phyloP scores from a whole-genome alignment of 2,797 vertebrate species.

The Enteromius argenteus region DNA sequence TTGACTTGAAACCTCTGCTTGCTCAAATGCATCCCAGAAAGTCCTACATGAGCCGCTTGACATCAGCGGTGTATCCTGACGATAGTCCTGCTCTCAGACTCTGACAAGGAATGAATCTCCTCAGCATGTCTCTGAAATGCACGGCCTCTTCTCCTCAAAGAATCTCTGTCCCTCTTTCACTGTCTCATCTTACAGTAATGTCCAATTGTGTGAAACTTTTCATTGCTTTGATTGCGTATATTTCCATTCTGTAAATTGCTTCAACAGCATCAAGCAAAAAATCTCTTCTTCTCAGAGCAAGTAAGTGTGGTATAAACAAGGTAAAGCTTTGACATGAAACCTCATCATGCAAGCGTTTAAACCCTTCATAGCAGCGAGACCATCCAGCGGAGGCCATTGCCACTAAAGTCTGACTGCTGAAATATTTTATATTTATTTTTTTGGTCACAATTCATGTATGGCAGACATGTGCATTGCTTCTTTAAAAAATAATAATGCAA shows the following conservation, averaged over 20 bases:
- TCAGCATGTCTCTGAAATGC: constrained; percentile 55
- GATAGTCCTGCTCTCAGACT: not conserved
- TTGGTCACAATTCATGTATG: constrained; percentile 49
- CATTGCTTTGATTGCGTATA: constrained; percentile 71
- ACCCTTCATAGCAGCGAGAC: constrained; percentile 83
- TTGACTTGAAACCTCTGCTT: constrained; percentile 43
- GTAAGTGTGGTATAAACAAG: constrained; percentile 88
- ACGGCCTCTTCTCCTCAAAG: constrained; percentile 39
- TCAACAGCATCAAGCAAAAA: constrained; percentile 99
- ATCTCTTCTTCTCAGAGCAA: constrained; percentile 93
- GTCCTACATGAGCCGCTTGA: not conserved
- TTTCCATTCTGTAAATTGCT: constrained; percentile 87
- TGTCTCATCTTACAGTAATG: not conserved
- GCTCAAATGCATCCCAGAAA: constrained; percentile 20
- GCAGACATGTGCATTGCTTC: constrained; percentile 74
- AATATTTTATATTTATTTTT: constrained; percentile 25
- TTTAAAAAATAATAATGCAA: constrained; percentile 54
- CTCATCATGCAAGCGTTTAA: constrained; percentile 85
- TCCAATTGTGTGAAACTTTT: constrained; percentile 63
- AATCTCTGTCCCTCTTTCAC: not conserved
- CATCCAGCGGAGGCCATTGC: constrained; percentile 81
- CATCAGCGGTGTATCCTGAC: not conserved
- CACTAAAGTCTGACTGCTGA: constrained; percentile 31
- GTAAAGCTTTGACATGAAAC: constrained; percentile 84
- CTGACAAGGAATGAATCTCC: constrained; percentile 17